Base-by-base conservation (phyloP, 2,888 invertebrate genomes). In the Colletes collaris region DNA sequence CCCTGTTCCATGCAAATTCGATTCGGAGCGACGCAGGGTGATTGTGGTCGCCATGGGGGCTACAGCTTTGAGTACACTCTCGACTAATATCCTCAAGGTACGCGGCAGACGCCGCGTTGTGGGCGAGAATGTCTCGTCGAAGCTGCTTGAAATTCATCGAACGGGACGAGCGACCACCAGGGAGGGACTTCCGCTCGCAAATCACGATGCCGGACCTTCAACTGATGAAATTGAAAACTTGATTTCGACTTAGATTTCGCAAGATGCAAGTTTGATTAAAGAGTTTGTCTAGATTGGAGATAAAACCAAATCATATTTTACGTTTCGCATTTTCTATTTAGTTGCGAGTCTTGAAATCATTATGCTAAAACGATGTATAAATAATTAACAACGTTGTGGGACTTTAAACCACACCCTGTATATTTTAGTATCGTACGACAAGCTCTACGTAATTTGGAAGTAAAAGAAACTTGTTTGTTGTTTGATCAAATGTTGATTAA, bases 61-160 rank as follows among this genome's bases (percentile, higher is more conserved):
- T 71, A 49, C 67, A 73, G 49, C 40, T 65, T 63, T 64, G 67
- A 37, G 58, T 73, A 59, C 53, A 65, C 70, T 71, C 68, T 63
- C 67, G 10, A 46, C 68, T 82, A 82, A 81, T 80, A 77, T 82
- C 67, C 53, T 55, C 69, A 53, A 76, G 76, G 59, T 69, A 67
- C 52, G 65, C 37, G 71, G 70, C 37, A 64, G 76, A 52, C 79
- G 59, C 40, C 40, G 52, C 55, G 56, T 59, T 55, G 56, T 19
- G 27, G 59, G 13, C 66, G 70, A 67, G 70, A 76, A 79, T 78
- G 83, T 76, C 78, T 81, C 81, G 58, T 67, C 72, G 78, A 83
- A 86, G 86, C 90, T 90, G 89, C 85, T 92, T 92, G 90, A 92
- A 92, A 92, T 92, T 92, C 92, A 90, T 89, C 86, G 86, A 86